Evolutionary conservation across 2,888 invertebrate species (phyloP).

Genomic region (Stenurella melanura): DNA sequence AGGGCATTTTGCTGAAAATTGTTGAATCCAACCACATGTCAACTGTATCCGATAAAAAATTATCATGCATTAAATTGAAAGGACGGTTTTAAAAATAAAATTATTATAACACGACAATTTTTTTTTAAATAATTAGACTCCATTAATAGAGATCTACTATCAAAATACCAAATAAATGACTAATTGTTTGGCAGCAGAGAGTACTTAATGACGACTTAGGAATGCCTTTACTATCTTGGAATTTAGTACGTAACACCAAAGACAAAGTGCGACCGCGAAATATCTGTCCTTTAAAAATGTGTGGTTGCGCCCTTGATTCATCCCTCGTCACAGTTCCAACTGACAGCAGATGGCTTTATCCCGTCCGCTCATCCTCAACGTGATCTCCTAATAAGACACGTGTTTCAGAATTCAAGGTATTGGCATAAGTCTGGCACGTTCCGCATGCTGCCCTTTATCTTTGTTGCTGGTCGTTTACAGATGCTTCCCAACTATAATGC

Average conservation of each 20-base stretch:
- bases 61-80: too few species aligned
- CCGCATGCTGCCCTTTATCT: constrained; percentile 15
- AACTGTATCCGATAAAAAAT: too few species aligned
- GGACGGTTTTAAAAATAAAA: too few species aligned
- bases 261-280: constrained; percentile 9
- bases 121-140: too few species aligned
- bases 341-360: constrained; percentile 50
- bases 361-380: constrained; percentile 40
- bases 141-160: too few species aligned
- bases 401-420: constrained; percentile 42
- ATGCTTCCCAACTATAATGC: constrained; percentile 2
- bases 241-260: not conserved
- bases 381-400: constrained; percentile 44
- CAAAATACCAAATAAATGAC: too few species aligned
- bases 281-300: constrained; percentile 22
- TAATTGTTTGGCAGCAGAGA: too few species aligned
- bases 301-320: constrained; percentile 12
- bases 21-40: too few species aligned
- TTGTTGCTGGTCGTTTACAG: constrained; percentile 19
- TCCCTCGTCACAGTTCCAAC: constrained; percentile 40
- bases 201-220: not conserved
- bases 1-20: too few species aligned
- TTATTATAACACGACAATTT: too few species aligned
- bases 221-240: not conserved
- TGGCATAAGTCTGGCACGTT: constrained; percentile 15